Evolutionary conservation across 2,113 vertebrate species (phyloP).

Genomic region (Corvus moneduloides): DNA sequence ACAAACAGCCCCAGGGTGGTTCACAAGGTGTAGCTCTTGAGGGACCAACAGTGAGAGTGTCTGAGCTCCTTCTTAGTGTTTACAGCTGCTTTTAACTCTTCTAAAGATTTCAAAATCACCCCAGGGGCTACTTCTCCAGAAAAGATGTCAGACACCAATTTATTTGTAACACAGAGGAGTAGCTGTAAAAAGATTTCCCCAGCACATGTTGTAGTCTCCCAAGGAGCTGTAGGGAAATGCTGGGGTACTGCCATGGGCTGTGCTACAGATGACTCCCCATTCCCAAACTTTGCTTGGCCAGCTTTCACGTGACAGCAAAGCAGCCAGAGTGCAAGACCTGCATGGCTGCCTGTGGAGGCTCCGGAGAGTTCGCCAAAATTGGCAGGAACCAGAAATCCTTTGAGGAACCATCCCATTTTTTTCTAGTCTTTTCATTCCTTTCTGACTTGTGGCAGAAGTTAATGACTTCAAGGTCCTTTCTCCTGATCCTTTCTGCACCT

Average conservation of each 20-base stretch:
- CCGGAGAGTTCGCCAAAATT: neutral
- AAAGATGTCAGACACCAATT: conserved; percentile 15
- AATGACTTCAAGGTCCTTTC: neutral
- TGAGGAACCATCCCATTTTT: neutral
- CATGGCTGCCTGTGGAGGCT: neutral
- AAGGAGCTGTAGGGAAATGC: neutral
- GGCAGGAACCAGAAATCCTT: neutral
- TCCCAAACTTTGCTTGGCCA: neutral
- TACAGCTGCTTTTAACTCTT: neutral
- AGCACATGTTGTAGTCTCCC: neutral
- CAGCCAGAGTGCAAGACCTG: neutral
- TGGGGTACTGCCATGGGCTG: neutral
- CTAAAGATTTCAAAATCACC: neutral
- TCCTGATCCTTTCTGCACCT: neutral
- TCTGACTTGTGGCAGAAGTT: neutral
- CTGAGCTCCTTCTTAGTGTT: neutral
- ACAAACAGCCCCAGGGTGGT: neutral
- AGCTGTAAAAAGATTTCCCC: neutral
- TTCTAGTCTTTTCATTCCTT: neutral
- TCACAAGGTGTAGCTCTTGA: neutral
- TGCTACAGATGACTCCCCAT: neutral
- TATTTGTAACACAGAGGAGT: neutral
- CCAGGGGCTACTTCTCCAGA: neutral
- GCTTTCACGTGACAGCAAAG: no score
- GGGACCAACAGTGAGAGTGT: neutral